Evolutionary conservation across 2,113 vertebrate genomes (phyloP), one percentile per base, ranked within the genome.

Genomic region (Pelvicachromis taeniatus): DNA sequence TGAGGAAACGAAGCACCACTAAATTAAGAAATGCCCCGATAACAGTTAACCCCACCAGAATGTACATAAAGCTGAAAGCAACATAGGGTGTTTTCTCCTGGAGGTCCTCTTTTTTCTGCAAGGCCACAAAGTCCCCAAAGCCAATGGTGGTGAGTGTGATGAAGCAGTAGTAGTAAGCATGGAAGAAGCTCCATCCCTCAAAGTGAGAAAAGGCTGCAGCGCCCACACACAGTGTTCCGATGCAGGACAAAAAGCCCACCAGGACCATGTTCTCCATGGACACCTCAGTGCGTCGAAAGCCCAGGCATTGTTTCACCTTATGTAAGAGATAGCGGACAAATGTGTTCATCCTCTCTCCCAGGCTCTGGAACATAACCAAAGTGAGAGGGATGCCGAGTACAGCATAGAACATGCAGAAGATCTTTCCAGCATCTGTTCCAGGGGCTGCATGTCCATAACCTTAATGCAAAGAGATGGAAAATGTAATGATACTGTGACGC

Each of bases 371-470:
- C 97, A 99, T 99, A 89, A 99, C 98, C 91, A 99, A 92, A 0
- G 98, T 99, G 77, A 99, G 97, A 7, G 98, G 99, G 79, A 99
- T 99, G 85, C 99, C 99, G 77, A 99, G 96, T 11, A 99, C 97
- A 1, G 98, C 99, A 0, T 99, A 99, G 95, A 99, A 98, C 98
- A 99, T 99, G 94, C 98, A 99, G 97, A 99, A 99, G 19, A 98
- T 96, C 93, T 99, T 99, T 70, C 99, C 97, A 1, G 97, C 97
- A 0, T 99, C 98, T 0, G 99, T 99, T 78, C 98, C 98, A 0
- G 98, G 99, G 2, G 97, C 98, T 0, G 98, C 97, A 1, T 99
- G 98, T 13, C 98, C 98, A 26, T 99, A 99, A 89, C 98, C 99
- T 99, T 73, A 55, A 93, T 0, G 35, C 81, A 87, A 88, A 81